Conservation (phyloP, 1,140 invertebrate genomes). For the Lanistes nyassanus region DNA sequence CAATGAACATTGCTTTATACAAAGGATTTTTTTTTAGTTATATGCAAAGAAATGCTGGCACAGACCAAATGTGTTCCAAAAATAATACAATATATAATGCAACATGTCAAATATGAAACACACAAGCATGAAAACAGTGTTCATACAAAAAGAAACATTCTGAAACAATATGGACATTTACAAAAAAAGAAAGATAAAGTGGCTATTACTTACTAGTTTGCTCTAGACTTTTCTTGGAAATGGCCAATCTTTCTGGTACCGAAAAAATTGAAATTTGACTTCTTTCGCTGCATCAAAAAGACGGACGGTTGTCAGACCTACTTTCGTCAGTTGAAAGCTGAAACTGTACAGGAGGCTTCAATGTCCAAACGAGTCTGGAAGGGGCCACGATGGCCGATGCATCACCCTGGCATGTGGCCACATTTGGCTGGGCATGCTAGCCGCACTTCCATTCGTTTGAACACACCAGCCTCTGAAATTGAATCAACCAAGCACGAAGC, state of each 20-base stretch:
- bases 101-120: too few species aligned
- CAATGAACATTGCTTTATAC: too few species aligned
- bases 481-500: too few species aligned
- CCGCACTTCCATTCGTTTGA: conserved; percentile 16
- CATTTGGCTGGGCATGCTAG: background rate
- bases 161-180: conserved; percentile 4
- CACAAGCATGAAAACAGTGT: background rate
- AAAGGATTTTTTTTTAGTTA: too few species aligned
- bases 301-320: background rate
- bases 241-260: conserved; percentile 18
- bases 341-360: conserved; percentile 21
- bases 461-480: conserved; percentile 3
- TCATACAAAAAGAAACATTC: background rate
- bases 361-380: conserved; percentile 29
- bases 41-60: too few species aligned
- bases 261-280: conserved; percentile 18
- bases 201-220: conserved; percentile 30
- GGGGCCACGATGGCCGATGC: conserved; percentile 4
- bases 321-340: conserved; percentile 4
- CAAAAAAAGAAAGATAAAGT: conserved; percentile 24
- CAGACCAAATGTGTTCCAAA: too few species aligned
- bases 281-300: conserved; percentile 6
- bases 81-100: too few species aligned
- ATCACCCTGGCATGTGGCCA: background rate
- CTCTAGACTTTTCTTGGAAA: conserved; percentile 25